Evolutionary conservation across 2,113 vertebrate species (phyloP).

Genomic region (Agapornis roseicollis): DNA sequence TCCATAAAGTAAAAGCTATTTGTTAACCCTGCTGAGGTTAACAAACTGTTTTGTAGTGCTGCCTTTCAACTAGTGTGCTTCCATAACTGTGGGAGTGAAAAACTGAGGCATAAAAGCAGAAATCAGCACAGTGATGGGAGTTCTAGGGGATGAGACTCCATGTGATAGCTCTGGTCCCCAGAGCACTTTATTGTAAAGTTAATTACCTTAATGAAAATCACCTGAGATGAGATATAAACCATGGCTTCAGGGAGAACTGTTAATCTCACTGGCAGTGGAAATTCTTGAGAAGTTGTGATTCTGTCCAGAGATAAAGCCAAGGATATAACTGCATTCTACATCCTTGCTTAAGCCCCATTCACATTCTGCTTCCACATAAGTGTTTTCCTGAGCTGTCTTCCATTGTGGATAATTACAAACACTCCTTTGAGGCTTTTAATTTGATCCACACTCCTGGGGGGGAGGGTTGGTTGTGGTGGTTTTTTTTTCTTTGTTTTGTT

Average conservation of each 20-base stretch:
- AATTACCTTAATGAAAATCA: neutral
- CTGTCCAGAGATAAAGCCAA: neutral
- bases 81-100: neutral
- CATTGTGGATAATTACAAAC: neutral
- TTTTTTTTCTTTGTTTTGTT: no score
- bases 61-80: neutral
- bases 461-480: no score
- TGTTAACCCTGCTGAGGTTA: neutral
- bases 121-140: neutral
- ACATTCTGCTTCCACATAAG: neutral
- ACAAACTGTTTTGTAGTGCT: neutral
- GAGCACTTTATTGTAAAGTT: neutral
- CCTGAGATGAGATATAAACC: neutral
- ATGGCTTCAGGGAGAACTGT: neutral
- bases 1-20: neutral
- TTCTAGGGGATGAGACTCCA: neutral
- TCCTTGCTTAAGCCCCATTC: neutral
- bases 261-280: neutral
- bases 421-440: neutral
- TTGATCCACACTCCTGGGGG: fast-evolving
- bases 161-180: neutral
- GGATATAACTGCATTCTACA: neutral
- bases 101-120: neutral
- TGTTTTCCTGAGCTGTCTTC: neutral
- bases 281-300: neutral